These are phyloP conservation scores for Trimorus sp. DNA, from an alignment of 2,888 invertebrate genomes.

Conservation along the genomic window DNA sequence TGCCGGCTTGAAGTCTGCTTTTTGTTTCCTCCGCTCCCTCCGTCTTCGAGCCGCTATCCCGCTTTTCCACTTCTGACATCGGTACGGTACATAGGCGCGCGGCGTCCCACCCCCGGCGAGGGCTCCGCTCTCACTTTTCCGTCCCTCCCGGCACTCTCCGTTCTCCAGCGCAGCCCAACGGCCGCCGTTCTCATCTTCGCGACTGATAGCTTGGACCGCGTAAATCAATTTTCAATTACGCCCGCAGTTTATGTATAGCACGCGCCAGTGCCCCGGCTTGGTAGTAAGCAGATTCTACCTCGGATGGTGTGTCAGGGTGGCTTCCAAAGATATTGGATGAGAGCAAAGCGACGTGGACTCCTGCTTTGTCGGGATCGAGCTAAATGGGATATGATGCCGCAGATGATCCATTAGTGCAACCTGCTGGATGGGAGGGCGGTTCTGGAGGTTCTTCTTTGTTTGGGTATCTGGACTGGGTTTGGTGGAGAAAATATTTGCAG, in stretches of 20 bases:
- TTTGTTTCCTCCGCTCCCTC: constrained; percentile 77
- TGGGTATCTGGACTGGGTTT: too few species aligned
- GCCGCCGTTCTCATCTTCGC: constrained; percentile 76
- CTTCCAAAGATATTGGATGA: constrained; percentile 46
- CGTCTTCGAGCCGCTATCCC: constrained; percentile 49
- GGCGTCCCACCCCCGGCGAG: neutral
- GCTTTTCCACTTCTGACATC: constrained; percentile 61
- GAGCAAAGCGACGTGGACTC: constrained; percentile 37
- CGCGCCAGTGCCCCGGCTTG: constrained; percentile 67
- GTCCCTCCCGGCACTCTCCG: constrained; percentile 36
- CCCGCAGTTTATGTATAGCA: constrained; percentile 74
- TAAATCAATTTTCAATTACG: constrained; percentile 83
- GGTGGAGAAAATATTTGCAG: too few species aligned
- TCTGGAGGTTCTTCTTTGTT: too few species aligned
- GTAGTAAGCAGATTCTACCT: constrained; percentile 65
- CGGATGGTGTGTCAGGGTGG: constrained; percentile 28
- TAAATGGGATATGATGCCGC: constrained; percentile 23
- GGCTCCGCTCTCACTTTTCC: constrained; percentile 59
- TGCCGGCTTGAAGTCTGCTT: constrained; percentile 79
- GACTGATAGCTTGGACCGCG: constrained; percentile 81
- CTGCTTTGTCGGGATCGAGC: constrained; percentile 11
- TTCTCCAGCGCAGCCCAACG: constrained; percentile 39
- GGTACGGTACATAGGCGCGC: constrained; percentile 55
- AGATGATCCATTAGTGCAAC: too few species aligned
- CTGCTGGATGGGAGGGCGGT: too few species aligned